Evolutionary conservation across 2,113 vertebrate species (phyloP), one percentile per base, ranked within the genome.

Genomic region (Neoarius graeffei): DNA sequence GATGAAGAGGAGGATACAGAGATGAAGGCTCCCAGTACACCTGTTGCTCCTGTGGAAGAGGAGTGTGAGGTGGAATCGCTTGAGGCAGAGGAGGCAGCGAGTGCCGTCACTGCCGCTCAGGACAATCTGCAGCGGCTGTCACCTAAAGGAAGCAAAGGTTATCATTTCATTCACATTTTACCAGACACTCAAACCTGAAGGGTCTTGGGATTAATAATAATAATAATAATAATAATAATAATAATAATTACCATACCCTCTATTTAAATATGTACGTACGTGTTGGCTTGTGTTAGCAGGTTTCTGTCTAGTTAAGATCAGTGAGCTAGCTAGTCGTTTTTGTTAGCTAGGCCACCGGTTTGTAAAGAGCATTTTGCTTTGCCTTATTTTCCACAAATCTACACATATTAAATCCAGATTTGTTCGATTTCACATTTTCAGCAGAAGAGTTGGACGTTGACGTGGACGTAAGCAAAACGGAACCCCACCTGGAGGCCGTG

Each of bases 391-490:
- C 15, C 69, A 71, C 19, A 74, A 50, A 23, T 8, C 9, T 74
- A 0, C 3, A 57, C 25, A 57, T 56, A 80, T 15, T 30, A 57
- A 81, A 81, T 20, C 10, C 56, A 62, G 59, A 83, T 81, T 86
- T 27, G 10, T 83, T 85, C 23, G 7, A 48, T 77, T 56, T n/a
- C 86, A 79, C 52, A 79, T n/a, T 83, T 66, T 56, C 67, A 94
- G 87, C 93, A 93, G 96, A 94, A 88, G 94, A 95, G 69, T 42
- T 92, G 0, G 80, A 93, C 13, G 3, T 81, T 42, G 85, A 93
- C n/a, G 89, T 92, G 6, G 94, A 96, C 23, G 88, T 81, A 54
- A 92, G 92, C n/a, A 96, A 94, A 91, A 88, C 91, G 8, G 95
- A 94, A 86, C 86, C 91, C 2, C 59, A 19, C 67, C 93, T 91